phyloP scores from a whole-genome alignment of 1,140 invertebrate species.

The Drosophila sproati region DNA sequence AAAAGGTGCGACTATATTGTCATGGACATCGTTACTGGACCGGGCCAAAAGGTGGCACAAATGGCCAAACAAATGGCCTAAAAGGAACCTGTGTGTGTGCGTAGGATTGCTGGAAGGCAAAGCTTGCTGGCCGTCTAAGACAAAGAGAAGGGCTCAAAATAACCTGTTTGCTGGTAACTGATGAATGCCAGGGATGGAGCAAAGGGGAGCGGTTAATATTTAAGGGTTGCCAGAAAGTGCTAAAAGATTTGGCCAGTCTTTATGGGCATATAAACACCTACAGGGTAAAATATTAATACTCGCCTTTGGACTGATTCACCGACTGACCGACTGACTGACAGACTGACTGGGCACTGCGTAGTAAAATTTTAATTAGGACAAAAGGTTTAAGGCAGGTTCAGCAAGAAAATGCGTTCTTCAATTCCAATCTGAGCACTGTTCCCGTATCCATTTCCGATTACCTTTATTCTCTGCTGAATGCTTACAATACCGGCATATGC shows the following conservation, averaged over 20 bases:
- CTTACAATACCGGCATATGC: too few relatives aligned
- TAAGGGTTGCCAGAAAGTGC: slow-evolving; percentile 40
- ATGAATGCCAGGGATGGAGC: slow-evolving; percentile 20
- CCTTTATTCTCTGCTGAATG: background rate
- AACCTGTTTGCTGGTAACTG: background rate
- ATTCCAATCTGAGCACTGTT: background rate
- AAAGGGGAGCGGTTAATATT: background rate
- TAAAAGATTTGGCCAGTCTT: slow-evolving; percentile 37
- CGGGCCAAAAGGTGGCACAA: slow-evolving; percentile 25
- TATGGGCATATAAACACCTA: slow-evolving; percentile 76
- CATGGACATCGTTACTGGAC: slow-evolving; percentile 40
- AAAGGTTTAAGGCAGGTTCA: background rate
- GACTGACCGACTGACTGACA: background rate
- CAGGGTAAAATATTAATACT: slow-evolving; percentile 43
- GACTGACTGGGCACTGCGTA: background rate
- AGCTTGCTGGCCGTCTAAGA: slow-evolving; percentile 12
- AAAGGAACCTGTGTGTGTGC: slow-evolving; percentile 18
- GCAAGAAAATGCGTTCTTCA: background rate
- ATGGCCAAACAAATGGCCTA: slow-evolving; percentile 36
- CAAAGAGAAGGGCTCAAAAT: slow-evolving; percentile 5
- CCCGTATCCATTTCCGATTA: background rate
- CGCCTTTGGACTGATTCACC: background rate
- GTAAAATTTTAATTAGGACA: slow-evolving; percentile 46
- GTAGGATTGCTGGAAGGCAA: background rate
- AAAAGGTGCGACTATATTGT: slow-evolving; percentile 78